phyloP scores from a whole-genome alignment of 2,113 vertebrate species.

The Sarotherodon lohbergeri region DNA sequence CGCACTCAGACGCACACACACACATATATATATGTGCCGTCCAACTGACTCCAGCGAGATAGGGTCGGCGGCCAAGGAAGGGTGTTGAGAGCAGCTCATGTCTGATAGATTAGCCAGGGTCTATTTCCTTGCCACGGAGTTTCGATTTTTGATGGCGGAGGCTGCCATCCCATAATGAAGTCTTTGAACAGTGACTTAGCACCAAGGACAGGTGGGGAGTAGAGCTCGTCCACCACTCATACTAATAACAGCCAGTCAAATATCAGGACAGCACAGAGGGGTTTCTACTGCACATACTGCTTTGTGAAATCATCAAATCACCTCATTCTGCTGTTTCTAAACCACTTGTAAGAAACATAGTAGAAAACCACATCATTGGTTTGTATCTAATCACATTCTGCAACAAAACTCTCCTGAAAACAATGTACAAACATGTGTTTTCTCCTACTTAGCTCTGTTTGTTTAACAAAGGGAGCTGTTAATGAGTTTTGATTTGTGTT shows the following conservation, averaged over 20 bases:
- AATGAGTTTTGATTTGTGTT: slow-evolving; percentile 15
- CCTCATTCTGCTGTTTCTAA: background rate
- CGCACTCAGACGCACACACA: background rate
- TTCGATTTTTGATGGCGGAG: slow-evolving; percentile 36
- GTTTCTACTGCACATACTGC: background rate
- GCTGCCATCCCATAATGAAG: slow-evolving; percentile 52
- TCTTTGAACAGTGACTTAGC: slow-evolving; percentile 38
- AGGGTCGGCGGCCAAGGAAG: background rate
- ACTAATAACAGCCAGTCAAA: slow-evolving; percentile 29
- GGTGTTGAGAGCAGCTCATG: slow-evolving; percentile 11
- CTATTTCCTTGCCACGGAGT: slow-evolving; percentile 33
- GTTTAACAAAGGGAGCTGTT: background rate
- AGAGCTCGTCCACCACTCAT: slow-evolving; percentile 4
- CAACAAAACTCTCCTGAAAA: background rate
- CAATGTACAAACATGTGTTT: background rate
- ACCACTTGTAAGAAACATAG: background rate
- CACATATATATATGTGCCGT: background rate
- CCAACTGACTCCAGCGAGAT: slow-evolving; percentile 15
- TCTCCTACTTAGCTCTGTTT: background rate
- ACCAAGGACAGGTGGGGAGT: slow-evolving; percentile 40
- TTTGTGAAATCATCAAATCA: background rate
- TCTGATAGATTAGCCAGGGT: slow-evolving; percentile 40
- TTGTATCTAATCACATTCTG: background rate
- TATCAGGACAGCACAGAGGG: background rate
- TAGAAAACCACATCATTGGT: background rate